A percentile compares a stretch with the other conserved stretches of the same genome.
Conservation (phyloP, 2,888 invertebrate genomes). For the Anarsia innoxiella region DNA sequence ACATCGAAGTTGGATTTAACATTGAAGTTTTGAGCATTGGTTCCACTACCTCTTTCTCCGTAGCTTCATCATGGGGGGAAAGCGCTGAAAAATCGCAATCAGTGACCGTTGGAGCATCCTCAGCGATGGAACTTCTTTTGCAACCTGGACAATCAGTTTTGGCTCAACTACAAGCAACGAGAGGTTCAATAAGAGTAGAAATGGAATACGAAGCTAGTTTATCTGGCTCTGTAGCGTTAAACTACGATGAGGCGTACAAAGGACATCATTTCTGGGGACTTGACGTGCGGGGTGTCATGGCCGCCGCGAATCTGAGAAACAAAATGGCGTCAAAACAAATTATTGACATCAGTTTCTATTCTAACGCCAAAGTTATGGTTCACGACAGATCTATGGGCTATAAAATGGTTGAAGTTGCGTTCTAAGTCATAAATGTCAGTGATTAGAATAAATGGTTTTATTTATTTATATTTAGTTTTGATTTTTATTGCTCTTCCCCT, state of each 20-base stretch:
- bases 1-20: slow-evolving; percentile 23
- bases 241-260: slow-evolving; percentile 25
- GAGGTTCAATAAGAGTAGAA: slow-evolving; percentile 25
- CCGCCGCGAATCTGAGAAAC: slow-evolving; percentile 19
- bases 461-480: no score
- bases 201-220: slow-evolving; percentile 32
- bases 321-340: slow-evolving; percentile 20
- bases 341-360: slow-evolving; percentile 28
- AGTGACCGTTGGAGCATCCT: slow-evolving; percentile 21
- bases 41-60: slow-evolving; percentile 18
- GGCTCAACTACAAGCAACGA: slow-evolving; percentile 27
- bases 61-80: slow-evolving; percentile 22
- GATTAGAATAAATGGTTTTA: no score
- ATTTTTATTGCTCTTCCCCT: no score
- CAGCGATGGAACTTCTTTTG: slow-evolving; percentile 23
- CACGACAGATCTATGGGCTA: neutral
- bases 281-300: slow-evolving; percentile 26
- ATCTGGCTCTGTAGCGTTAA: slow-evolving; percentile 27
- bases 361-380: slow-evolving; percentile 22
- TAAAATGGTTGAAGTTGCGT: neutral
- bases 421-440: no score
- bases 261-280: slow-evolving; percentile 38
- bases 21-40: slow-evolving; percentile 16
- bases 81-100: slow-evolving; percentile 16
- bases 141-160: slow-evolving; percentile 27